phyloP scores from a whole-genome alignment of 2,113 vertebrate genomes.

The Marmota flaviventris region DNA sequence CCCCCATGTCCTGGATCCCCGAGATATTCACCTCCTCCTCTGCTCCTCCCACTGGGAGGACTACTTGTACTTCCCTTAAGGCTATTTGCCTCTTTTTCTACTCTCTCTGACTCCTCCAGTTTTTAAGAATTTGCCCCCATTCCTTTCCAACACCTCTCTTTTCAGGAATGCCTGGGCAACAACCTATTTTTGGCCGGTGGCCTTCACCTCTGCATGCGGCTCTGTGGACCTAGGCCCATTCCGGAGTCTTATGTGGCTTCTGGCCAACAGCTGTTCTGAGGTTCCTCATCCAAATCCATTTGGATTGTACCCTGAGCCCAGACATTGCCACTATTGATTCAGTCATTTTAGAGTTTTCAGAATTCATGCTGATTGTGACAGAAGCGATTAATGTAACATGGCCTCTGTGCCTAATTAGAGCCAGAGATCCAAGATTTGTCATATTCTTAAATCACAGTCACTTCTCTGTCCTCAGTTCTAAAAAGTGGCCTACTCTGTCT shows the following conservation, averaged over 20 bases:
- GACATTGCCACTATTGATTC: neutral
- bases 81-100: neutral
- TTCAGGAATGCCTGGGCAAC: neutral
- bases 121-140: neutral
- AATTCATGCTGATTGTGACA: neutral
- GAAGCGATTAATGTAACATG: neutral
- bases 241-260: neutral
- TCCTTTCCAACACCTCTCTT: neutral
- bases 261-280: neutral
- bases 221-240: neutral
- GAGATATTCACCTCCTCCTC: neutral
- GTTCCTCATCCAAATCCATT: neutral
- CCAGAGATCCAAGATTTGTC: neutral
- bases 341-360: neutral
- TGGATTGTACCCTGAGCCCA: neutral
- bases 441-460: neutral
- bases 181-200: neutral
- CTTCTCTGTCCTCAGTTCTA: neutral
- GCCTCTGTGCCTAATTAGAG: neutral
- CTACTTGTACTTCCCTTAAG: too few relatives aligned
- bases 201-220: neutral
- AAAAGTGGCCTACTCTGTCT: neutral
- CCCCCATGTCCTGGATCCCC: neutral
- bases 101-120: neutral
- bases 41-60: neutral